Percentiles rank a stretch among this genome's conserved stretches.
These are phyloP conservation scores for Slavum lentiscoides DNA, from an alignment of 2,888 invertebrate genomes.

Conservation along the genomic window DNA sequence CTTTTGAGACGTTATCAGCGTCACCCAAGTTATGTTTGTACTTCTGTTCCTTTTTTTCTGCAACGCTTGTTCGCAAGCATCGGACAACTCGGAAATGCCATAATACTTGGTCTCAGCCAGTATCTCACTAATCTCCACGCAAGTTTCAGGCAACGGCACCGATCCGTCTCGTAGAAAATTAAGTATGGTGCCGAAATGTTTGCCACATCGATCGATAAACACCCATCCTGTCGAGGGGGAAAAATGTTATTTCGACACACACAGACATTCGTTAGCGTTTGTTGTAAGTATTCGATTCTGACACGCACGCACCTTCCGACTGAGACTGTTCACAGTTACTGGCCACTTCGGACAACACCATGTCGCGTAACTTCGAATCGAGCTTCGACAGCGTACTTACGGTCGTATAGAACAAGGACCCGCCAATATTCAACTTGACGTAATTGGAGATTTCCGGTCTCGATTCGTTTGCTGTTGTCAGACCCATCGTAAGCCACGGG, in stretches of 20 bases:
- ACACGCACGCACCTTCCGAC: slow-evolving; percentile 77
- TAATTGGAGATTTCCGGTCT: slow-evolving; percentile 90
- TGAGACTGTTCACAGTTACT: slow-evolving; percentile 67
- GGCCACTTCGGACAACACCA: slow-evolving; percentile 62
- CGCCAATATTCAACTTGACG: slow-evolving; percentile 97
- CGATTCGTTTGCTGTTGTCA: slow-evolving; percentile 63
- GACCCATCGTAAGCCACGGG: no score
- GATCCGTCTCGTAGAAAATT: slow-evolving; percentile 94
- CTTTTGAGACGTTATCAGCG: slow-evolving; percentile 89
- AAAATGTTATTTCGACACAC: not conserved
- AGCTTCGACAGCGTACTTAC: slow-evolving; percentile 95
- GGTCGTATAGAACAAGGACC: slow-evolving; percentile 93
- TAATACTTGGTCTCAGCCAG: slow-evolving; percentile 96
- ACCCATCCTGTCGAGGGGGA: slow-evolving; percentile 80
- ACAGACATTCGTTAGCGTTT: not conserved
- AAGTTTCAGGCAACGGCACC: slow-evolving; percentile 87
- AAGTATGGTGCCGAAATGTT: slow-evolving; percentile 93
- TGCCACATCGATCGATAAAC: slow-evolving; percentile 94
- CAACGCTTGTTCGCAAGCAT: slow-evolving; percentile 85
- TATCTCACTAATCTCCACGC: slow-evolving; percentile 87
- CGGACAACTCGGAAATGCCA: slow-evolving; percentile 84
- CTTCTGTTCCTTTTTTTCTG: slow-evolving; percentile 80
- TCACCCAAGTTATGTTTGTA: slow-evolving; percentile 86
- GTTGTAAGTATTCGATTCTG: no score
- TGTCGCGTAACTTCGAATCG: slow-evolving; percentile 96